These are phyloP conservation scores for Cistogaster globosa DNA, from an alignment of 2,888 invertebrate genomes.

Conservation along the genomic window DNA sequence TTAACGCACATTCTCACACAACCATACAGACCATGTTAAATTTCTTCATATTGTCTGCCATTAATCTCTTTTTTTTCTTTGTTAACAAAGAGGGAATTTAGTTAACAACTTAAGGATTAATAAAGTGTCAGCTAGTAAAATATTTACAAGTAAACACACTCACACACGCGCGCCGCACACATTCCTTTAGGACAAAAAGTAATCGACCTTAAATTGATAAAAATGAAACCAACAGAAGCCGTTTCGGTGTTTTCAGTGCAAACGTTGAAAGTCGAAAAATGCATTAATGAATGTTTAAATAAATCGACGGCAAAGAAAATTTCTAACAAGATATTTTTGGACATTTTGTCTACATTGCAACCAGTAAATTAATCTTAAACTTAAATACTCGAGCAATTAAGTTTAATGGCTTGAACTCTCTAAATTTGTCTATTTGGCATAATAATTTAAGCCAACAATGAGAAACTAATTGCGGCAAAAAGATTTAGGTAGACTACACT, in stretches of 20 bases:
- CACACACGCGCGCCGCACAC: background rate
- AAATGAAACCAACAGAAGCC: conserved; percentile 5
- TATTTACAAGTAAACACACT: background rate
- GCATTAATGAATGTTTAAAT: conserved; percentile 23
- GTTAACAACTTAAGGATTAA: conserved; percentile 51
- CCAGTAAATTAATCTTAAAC: conserved; percentile 40
- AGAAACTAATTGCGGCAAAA: background rate
- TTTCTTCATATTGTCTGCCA: conserved; percentile 10
- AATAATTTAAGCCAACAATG: conserved; percentile 22
- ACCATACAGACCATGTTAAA: no score
- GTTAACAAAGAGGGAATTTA: conserved; percentile 17
- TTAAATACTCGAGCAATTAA: conserved; percentile 30
- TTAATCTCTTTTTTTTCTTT: conserved; percentile 39
- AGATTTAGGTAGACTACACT: background rate
- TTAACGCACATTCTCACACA: no score
- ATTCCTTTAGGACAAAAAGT: conserved; percentile 1
- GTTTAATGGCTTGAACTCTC: conserved; percentile 38
- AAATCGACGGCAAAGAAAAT: background rate
- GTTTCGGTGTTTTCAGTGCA: no score
- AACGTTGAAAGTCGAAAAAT: background rate
- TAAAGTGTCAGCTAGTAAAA: conserved; percentile 52
- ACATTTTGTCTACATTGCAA: conserved; percentile 14
- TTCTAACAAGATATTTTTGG: background rate
- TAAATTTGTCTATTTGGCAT: conserved; percentile 17
- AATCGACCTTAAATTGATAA: conserved; percentile 19